Conservation (phyloP, 2,888 invertebrate genomes). For the Orthosia incerta region DNA sequence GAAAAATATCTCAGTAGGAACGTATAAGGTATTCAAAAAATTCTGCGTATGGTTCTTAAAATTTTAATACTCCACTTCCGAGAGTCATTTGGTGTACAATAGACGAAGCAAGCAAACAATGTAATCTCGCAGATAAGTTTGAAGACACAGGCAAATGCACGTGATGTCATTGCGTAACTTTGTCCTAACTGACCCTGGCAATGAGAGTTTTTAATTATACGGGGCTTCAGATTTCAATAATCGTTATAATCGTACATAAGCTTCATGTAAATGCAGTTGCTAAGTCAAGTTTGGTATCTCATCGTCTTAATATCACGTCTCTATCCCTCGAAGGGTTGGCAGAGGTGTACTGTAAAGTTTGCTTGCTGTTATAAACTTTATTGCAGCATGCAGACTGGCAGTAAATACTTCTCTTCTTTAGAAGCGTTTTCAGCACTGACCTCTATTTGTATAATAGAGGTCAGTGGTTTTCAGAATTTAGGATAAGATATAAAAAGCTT, state of each 20-base stretch:
- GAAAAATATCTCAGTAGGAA: slow-evolving; percentile 8
- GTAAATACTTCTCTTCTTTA: too few species aligned
- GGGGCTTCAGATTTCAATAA: slow-evolving; percentile 12
- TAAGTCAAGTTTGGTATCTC: too few species aligned
- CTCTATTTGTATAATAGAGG: too few species aligned
- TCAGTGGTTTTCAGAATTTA: too few species aligned
- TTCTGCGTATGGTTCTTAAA: slow-evolving; percentile 37
- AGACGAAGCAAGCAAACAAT: slow-evolving; percentile 81
- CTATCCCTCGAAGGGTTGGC: too few species aligned
- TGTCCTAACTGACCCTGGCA: slow-evolving; percentile 69
- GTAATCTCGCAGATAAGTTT: slow-evolving; percentile 84
- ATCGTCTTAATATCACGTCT: too few species aligned
- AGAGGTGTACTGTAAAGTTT: too few species aligned
- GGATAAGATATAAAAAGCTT: too few species aligned
- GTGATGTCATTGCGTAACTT: slow-evolving; percentile 76
- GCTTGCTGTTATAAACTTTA: too few species aligned
- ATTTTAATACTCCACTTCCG: slow-evolving; percentile 69
- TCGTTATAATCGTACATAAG: slow-evolving; percentile 17
- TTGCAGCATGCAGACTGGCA: too few species aligned
- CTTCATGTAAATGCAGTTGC: background rate
- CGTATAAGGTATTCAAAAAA: slow-evolving; percentile 17
- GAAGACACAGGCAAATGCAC: slow-evolving; percentile 69
- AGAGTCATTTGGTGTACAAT: slow-evolving; percentile 76
- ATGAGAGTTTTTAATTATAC: slow-evolving; percentile 31
- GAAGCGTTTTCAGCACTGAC: too few species aligned